Evolutionary conservation across 2,888 invertebrate genomes (phyloP), one percentile per base, ranked within the genome.

Genomic region (Caenorhabditis sp.): DNA sequence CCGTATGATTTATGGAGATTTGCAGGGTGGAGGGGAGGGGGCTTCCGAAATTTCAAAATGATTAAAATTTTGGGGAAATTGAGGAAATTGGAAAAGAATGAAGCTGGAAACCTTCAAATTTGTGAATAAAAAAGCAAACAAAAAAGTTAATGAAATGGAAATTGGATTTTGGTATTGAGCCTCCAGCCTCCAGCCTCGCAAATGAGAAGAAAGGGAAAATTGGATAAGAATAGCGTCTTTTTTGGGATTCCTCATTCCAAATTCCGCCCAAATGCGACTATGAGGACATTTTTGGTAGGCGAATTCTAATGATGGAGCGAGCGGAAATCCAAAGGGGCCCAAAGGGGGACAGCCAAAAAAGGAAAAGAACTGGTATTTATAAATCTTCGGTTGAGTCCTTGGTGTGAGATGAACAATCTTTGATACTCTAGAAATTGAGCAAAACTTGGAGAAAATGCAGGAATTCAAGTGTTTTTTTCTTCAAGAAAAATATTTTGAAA

Each of bases 71-170:
- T 15, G 24, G n/a, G 51, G 35, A 62, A 71, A 71, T 62, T 55
- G 62, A 62, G 53, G 40, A 50, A 13, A 24, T 50, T 6, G 26
- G 35, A 68, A 44, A 22, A 24, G 24, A 20, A 37, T n/a, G n/a
- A 60, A 44, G 24, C 3, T 24, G 44, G 44, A 18, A 44, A 35
- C 58, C 37, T 15, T 26, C 22, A 11, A 60, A 51, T 60, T 60
- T 40, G 50, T 60, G 37, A 61, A 40, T 20, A 37, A 70, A n/a
- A n/a, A n/a, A n/a, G n/a, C n/a, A n/a, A n/a, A n/a, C n/a, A n/a
- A n/a, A n/a, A 70, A 32, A 40, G 62, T 62, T 62, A 71, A 71
- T 70, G 61, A 53, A 47, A 70, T 70, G 71, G 71, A 71, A 71
- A 71, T 71, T 62, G 71, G 71, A 71, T 44, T 44, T 70, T 32